phyloP scores from a whole-genome alignment of 2,797 vertebrate species.

The Orestias chungarensis region DNA sequence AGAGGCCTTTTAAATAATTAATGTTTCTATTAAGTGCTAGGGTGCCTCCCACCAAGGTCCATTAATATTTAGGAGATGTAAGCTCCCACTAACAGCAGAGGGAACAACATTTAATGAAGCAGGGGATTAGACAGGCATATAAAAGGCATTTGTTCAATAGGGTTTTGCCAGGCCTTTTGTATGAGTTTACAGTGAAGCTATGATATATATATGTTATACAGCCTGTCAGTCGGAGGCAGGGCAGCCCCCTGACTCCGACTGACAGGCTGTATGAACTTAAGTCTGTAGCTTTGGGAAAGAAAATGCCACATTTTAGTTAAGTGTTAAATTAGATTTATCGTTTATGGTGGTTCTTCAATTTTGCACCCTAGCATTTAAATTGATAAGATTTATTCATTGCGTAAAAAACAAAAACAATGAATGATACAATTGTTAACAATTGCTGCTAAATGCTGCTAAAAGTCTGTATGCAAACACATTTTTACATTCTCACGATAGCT shows the following conservation, averaged over 20 bases:
- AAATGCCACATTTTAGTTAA: conserved; percentile 8
- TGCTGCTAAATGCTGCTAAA: neutral
- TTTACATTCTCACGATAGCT: neutral
- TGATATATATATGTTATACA: no score
- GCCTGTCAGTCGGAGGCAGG: no score
- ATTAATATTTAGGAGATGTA: conserved; percentile 83
- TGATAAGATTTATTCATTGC: neutral
- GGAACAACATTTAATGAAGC: conserved; percentile 79
- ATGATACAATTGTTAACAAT: neutral
- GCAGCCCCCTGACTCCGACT: conserved; percentile 32
- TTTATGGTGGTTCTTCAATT: neutral
- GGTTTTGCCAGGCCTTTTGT: conserved; percentile 47
- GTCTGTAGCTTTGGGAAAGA: conserved; percentile 40
- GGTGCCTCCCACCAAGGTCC: conserved; percentile 68
- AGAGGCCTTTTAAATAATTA: conserved; percentile 80
- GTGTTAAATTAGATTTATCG: conserved; percentile 3
- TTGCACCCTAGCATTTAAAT: neutral
- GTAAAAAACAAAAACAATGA: neutral
- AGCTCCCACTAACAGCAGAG: conserved; percentile 75
- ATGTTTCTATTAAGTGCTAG: conserved; percentile 80
- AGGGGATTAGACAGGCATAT: conserved; percentile 67
- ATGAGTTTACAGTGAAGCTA: conserved; percentile 41
- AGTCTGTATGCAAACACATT: neutral
- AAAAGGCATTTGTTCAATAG: conserved; percentile 59
- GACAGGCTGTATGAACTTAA: conserved; percentile 47